These are phyloP conservation scores for Brachyrhaphis roseni DNA, from an alignment of 2,797 vertebrate genomes.

Conservation along the genomic window DNA sequence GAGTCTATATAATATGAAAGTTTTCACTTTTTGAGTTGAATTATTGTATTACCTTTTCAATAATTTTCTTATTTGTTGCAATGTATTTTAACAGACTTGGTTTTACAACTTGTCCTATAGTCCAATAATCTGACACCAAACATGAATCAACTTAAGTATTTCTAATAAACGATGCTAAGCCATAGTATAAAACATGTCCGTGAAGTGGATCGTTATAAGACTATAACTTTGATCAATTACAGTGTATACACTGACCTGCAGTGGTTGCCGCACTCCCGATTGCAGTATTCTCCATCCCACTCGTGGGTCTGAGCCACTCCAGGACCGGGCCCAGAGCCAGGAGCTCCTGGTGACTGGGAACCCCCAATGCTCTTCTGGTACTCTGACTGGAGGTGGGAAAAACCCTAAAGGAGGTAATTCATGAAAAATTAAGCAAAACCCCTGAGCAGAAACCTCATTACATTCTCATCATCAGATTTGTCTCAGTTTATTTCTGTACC, in stretches of 20 bases:
- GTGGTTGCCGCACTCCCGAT: slow-evolving; percentile 94
- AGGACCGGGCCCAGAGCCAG: slow-evolving; percentile 86
- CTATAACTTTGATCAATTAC: neutral
- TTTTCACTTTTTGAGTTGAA: neutral
- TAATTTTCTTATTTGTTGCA: neutral
- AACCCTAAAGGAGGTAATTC: slow-evolving; percentile 81
- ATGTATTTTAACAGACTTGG: slow-evolving; percentile 6
- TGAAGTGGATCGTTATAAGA: slow-evolving; percentile 1
- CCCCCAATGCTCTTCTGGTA: slow-evolving; percentile 91
- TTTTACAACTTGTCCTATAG: slow-evolving; percentile 5
- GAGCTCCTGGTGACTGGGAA: slow-evolving; percentile 91
- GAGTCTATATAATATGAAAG: neutral
- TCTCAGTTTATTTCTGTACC: slow-evolving; percentile 71
- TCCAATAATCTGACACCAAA: slow-evolving; percentile 10
- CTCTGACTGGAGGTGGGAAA: slow-evolving; percentile 93
- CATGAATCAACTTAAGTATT: neutral
- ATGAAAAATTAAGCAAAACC: neutral
- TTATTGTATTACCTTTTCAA: neutral
- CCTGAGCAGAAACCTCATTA: neutral
- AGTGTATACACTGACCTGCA: slow-evolving; percentile 86
- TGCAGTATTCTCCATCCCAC: slow-evolving; percentile 95
- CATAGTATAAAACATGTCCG: neutral
- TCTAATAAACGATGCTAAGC: neutral
- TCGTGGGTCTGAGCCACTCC: slow-evolving; percentile 85
- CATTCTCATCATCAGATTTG: neutral